A percentile compares a stretch with the other conserved stretches of the same genome.
These are phyloP conservation scores for Varanus salvator DNA, from an alignment of 2,113 vertebrate genomes.

Conservation along the genomic window DNA sequence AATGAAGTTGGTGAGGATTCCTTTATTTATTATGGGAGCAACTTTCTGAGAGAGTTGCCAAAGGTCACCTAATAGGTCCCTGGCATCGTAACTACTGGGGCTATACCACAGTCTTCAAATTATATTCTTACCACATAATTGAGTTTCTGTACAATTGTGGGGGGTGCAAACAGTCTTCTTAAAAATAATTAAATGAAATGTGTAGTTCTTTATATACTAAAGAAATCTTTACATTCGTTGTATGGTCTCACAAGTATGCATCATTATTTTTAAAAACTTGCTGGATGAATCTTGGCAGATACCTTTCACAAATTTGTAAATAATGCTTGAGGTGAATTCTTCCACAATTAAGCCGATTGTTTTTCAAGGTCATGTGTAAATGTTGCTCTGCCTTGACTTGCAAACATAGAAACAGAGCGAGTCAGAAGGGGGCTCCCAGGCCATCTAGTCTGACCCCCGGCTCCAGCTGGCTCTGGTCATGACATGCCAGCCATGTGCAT, in stretches of 20 bases:
- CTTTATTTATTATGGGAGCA: not conserved
- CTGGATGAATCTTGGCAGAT: not conserved
- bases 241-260: not conserved
- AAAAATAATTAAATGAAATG: not conserved
- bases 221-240: not conserved
- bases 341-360: not conserved
- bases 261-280: not conserved
- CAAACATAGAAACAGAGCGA: not conserved
- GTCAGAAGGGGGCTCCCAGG: too few relatives aligned
- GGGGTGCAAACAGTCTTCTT: not conserved
- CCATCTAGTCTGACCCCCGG: too few relatives aligned
- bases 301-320: not conserved
- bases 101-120: not conserved
- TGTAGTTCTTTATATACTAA: not conserved
- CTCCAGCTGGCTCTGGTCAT: too few relatives aligned
- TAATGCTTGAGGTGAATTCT: conserved; percentile 2
- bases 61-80: not conserved
- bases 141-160: not conserved
- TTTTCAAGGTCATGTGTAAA: not conserved
- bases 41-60: not conserved
- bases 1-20: not conserved
- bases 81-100: not conserved
- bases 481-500: too few relatives aligned
- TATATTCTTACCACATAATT: not conserved
- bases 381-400: not conserved